Base-by-base conservation (phyloP, 2,888 invertebrate species). In the Pristionchus fissidentatus region DNA sequence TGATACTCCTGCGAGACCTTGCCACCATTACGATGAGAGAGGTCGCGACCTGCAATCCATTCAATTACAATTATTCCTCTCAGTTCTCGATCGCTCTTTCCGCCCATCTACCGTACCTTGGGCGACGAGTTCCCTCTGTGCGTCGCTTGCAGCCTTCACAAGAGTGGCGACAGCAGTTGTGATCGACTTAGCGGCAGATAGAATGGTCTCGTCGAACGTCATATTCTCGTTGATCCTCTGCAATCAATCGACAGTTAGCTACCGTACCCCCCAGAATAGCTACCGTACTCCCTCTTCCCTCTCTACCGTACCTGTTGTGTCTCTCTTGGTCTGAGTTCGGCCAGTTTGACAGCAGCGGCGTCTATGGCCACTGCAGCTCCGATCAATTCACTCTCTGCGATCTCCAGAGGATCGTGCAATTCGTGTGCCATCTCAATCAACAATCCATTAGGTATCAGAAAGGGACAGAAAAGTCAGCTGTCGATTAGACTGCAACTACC, bases 141-240 rank as follows among this genome's bases (percentile, higher is more conserved):
- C 98, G 7, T 97, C 96, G 84, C 97, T 97, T 0, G 99, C 98
- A 0, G 98, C 97, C 90, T 97, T 95, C 38, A 99, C 97, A 5
- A 99, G 94, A 0, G 98, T 97, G 0, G 98, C 97, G 0, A 98
- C 98, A 0, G 99, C 99, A 0, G 97, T 96, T 88, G 98, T 97
- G 90, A 99, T 98, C 2, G 97, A 96, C 94, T 97, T 97, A 60
- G 98, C 98, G 0, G 98, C 98, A 93, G 97, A 97, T 91, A 99
- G 93, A 89, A 99, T 99, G 96, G 98, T 97, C 94, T 98, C 98
- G 93, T 99, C 99, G 93, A 99, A 99, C 94, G 97, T 97, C 93
- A 98, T 95, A 87, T 95, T 96, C 93, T 97, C 97, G 92, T 97
- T 97, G 5, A 96, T 95, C 93, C 96, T 96, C 96, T 97, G 93